Evolutionary conservation across 2,797 vertebrate genomes (phyloP).

Genomic region (Garrulus glandarius): DNA sequence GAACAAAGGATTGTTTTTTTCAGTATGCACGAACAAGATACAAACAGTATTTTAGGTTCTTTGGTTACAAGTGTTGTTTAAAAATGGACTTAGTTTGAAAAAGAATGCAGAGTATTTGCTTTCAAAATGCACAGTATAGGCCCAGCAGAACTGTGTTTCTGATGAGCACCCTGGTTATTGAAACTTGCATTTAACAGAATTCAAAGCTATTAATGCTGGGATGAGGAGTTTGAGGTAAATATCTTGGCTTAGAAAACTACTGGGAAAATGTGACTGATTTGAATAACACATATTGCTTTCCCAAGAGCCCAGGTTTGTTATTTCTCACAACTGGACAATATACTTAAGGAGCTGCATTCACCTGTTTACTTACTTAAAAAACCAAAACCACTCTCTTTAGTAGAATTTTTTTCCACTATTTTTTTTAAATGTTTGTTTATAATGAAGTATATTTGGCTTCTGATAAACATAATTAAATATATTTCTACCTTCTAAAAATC

Average conservation of each 20-base stretch:
- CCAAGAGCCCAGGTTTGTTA: not conserved
- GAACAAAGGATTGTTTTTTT: not conserved
- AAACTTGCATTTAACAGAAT: not conserved
- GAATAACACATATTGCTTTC: not conserved
- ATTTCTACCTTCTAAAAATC: not conserved
- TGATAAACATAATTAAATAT: not conserved
- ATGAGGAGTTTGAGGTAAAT: not conserved
- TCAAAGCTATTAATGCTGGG: not conserved
- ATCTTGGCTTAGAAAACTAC: not conserved
- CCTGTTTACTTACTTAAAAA: not conserved
- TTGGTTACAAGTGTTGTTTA: not conserved
- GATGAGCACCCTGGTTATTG: not conserved
- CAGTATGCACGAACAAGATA: not conserved
- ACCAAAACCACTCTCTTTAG: not conserved
- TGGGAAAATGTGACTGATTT: not conserved
- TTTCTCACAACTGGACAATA: not conserved
- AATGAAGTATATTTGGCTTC: not conserved
- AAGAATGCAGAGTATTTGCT: not conserved
- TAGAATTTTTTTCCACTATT: not conserved
- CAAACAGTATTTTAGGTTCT: not conserved
- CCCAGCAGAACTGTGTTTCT: not conserved
- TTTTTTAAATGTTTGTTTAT: not conserved
- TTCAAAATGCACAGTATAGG: not conserved
- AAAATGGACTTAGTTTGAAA: not conserved
- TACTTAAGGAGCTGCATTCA: not conserved